Evolutionary conservation across 2,113 vertebrate genomes (phyloP), one percentile per base, ranked within the genome.

Genomic region (Oryzias woworae): DNA sequence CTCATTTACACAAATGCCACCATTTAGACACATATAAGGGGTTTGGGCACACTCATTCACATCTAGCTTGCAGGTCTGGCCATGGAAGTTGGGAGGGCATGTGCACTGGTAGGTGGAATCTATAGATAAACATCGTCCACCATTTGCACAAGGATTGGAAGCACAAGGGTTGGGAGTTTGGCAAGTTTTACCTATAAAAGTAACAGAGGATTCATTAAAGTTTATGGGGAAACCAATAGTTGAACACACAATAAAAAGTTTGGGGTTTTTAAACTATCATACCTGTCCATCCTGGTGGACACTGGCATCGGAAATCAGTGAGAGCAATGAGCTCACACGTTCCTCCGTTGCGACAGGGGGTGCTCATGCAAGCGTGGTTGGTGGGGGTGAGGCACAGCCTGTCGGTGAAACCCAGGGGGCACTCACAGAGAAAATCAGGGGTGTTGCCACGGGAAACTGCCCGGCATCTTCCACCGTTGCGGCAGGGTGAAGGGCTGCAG

Each of bases 121-220:
- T 0, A 96, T 96, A 42, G 93, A 94, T 14, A 94, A 91, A 49
- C 97, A 99, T 80, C 93, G 93, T 28, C 97, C 97, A 0, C 94
- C 94, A 0, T 98, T 98, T 76, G 95, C 96, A 0, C 97, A 99
- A 0, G 97, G 97, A 80, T 98, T 98, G 64, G 97, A 99, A 53
- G 97, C 96, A 0, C 97, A 99, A 0, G 97, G 95, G 76, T 98
- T 95, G 0, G 97, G 93, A 57, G 95, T 92, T 77, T 96, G 94
- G 89, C 97, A 99, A 0, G 87, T 93, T 86, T 96, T 96, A 23
- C 97, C 97, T 98, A 75, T 16, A 6, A 52, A 41, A 54, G 5
- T 1, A 62, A 58, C 16, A 73, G 23, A 49, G 20, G 5, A 52
- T 36, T 31, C 4, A 45, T 2, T 47, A 24, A 44, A 23, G 20